Conservation (phyloP, 2,113 vertebrate species). For the Pedionomus torquatus region DNA sequence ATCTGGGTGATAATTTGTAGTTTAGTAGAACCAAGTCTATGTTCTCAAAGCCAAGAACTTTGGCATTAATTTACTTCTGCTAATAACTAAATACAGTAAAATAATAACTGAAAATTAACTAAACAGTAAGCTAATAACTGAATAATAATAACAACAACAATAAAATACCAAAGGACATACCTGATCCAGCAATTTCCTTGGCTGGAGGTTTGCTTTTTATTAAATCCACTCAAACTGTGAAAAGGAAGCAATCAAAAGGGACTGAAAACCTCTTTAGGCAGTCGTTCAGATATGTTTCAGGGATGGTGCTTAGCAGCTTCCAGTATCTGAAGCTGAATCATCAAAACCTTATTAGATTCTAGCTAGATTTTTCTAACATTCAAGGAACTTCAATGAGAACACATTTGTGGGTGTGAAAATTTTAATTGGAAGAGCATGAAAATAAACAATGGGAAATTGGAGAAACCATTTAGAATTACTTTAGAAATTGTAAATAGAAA, state of each 20-base stretch:
- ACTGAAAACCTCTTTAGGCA: neutral
- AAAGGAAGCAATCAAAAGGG: neutral
- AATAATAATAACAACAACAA: neutral
- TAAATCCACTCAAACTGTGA: neutral
- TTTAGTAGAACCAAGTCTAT: neutral
- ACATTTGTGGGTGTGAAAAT: neutral
- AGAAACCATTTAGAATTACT: neutral
- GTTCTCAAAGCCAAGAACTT: neutral
- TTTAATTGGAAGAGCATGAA: neutral
- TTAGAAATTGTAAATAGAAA: too few species aligned
- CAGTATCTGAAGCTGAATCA: neutral
- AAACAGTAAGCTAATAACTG: neutral
- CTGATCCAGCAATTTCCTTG: neutral
- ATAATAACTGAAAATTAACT: neutral
- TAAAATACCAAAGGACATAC: neutral
- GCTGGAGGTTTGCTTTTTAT: neutral
- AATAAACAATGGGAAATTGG: neutral
- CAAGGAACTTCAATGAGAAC: neutral
- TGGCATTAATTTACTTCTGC: neutral
- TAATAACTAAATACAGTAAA: neutral
- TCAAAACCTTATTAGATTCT: neutral
- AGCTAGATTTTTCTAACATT: neutral
- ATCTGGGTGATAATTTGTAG: neutral
- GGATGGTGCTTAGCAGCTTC: neutral
- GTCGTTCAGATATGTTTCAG: neutral